Evolutionary conservation across 2,113 vertebrate genomes (phyloP).

Genomic region (Prietella phreatophila): DNA sequence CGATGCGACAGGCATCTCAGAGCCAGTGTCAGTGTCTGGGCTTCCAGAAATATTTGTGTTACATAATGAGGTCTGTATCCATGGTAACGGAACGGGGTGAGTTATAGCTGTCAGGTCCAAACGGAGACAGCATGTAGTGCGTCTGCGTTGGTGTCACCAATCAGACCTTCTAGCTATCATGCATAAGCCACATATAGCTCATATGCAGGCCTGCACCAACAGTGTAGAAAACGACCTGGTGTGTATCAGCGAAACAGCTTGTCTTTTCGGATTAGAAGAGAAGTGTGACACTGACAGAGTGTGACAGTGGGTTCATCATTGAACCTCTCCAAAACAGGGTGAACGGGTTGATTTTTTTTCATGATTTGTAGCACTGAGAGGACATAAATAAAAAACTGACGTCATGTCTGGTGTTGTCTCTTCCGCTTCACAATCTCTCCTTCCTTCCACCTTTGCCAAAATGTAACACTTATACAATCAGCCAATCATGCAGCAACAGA

Average conservation of each 20-base stretch:
- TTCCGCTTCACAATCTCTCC: conserved; percentile 16
- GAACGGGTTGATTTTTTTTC: conserved; percentile 26
- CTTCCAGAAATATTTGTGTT: conserved; percentile 36
- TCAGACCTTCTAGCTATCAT: conserved; percentile 32
- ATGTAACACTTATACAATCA: not conserved
- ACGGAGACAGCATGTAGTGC: conserved; percentile 20
- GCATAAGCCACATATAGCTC: conserved; percentile 50
- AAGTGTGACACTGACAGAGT: conserved; percentile 37
- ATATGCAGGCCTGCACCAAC: conserved; percentile 24
- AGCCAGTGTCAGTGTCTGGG: not conserved
- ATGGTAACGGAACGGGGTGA: conserved; percentile 44
- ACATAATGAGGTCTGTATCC: conserved; percentile 50
- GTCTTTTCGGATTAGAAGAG: conserved; percentile 41
- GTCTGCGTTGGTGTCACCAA: conserved; percentile 29
- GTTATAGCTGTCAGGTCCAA: conserved; percentile 35
- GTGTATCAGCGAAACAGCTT: conserved; percentile 44
- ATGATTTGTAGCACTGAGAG: conserved; percentile 27
- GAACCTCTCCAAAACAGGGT: conserved; percentile 26
- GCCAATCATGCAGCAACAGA: not conserved
- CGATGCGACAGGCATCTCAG: conserved; percentile 7
- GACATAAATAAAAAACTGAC: conserved; percentile 52
- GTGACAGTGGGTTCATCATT: conserved; percentile 41
- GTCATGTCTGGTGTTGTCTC: conserved; percentile 55
- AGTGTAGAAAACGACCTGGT: conserved; percentile 39
- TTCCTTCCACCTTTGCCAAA: conserved; percentile 29